These are phyloP conservation scores for Diabrotica virgifera DNA, from an alignment of 1,140 invertebrate species.

Conservation along the genomic window DNA sequence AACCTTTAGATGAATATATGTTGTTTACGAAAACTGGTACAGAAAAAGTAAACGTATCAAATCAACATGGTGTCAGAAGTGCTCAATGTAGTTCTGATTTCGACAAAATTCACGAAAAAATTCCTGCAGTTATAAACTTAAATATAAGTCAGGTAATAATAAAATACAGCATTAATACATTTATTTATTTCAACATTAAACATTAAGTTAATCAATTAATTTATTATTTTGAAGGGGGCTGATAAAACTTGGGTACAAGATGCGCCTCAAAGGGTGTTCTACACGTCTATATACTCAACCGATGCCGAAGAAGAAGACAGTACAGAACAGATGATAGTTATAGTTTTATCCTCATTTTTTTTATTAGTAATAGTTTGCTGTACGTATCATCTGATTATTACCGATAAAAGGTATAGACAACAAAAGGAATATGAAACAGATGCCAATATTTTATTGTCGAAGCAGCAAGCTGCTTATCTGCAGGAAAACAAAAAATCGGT, in stretches of 20 bases:
- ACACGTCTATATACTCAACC: conserved; percentile 68
- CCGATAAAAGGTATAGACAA: conserved; percentile 63
- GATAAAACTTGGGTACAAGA: conserved; percentile 79
- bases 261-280: conserved; percentile 68
- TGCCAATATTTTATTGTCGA: conserved; percentile 63
- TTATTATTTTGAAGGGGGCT: conserved; percentile 53
- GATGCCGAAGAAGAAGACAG: conserved; percentile 72
- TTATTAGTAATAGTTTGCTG: conserved; percentile 63
- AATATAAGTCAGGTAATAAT: conserved; percentile 63
- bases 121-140: conserved; percentile 57
- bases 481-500: conserved; percentile 34
- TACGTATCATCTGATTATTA: conserved; percentile 63
- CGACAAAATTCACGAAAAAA: conserved; percentile 59
- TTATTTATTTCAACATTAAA: too few species aligned
- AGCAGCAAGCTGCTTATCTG: conserved; percentile 59
- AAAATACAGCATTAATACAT: too few species aligned
- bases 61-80: conserved; percentile 77
- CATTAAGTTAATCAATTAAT: too few species aligned
- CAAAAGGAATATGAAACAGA: conserved; percentile 66
- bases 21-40: conserved; percentile 75
- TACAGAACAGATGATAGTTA: conserved; percentile 69
- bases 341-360: conserved; percentile 66
- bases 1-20: conserved; percentile 85
- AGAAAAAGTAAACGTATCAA: conserved; percentile 77
- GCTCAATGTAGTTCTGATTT: conserved; percentile 77